Conservation (phyloP, 2,888 invertebrate genomes). For the Acleris laterana region DNA sequence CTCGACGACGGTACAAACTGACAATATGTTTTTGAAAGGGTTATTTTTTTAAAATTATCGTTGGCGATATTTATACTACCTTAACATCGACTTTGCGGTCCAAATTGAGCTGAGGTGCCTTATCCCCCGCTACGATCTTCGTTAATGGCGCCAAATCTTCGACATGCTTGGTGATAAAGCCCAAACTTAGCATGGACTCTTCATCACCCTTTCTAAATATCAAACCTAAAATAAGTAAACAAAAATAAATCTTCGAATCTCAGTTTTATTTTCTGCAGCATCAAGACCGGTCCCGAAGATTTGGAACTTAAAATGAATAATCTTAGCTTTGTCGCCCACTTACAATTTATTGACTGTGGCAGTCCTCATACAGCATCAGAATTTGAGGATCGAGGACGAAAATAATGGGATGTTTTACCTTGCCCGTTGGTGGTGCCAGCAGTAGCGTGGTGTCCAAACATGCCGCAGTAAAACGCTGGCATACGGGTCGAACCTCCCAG, state of each 20-base stretch:
- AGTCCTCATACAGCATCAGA: too few species aligned
- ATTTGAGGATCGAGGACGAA: too few species aligned
- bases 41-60: too few species aligned
- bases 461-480: constrained; percentile 95
- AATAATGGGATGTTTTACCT: constrained; percentile 46
- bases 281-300: not conserved
- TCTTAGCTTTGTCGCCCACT: not conserved
- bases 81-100: constrained; percentile 86
- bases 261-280: not conserved
- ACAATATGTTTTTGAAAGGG: too few species aligned
- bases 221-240: constrained; percentile 78
- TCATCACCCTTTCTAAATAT: constrained; percentile 88
- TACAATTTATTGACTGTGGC: too few species aligned
- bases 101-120: constrained; percentile 84
- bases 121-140: constrained; percentile 86
- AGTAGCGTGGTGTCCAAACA: constrained; percentile 94
- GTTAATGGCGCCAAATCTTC: constrained; percentile 92
- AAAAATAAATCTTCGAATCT: too few species aligned
- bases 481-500: constrained; percentile 97
- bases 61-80: constrained; percentile 45
- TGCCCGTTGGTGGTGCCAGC: constrained; percentile 79
- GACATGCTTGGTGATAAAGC: constrained; percentile 92
- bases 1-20: too few species aligned
- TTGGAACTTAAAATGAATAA: not conserved
- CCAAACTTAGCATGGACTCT: constrained; percentile 90